These are phyloP conservation scores for Cosmia trapezina DNA, from an alignment of 2,888 invertebrate species.

Conservation along the genomic window DNA sequence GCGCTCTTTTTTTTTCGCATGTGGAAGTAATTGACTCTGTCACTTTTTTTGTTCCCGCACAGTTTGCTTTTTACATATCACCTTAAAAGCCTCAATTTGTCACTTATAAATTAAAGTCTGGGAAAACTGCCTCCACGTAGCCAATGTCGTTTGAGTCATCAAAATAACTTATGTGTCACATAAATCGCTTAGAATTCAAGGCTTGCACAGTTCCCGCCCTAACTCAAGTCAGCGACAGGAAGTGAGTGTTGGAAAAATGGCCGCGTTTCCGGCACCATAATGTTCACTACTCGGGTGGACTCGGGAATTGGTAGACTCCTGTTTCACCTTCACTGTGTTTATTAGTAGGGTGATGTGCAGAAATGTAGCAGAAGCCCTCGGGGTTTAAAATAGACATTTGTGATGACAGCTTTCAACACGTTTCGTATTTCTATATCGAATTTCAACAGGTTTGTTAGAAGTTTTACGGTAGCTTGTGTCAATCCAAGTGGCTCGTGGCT, in stretches of 20 bases:
- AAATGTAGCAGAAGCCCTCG: background rate
- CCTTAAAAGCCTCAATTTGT: conserved; percentile 33
- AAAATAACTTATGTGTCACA: conserved; percentile 51
- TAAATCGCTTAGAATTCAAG: conserved; percentile 57
- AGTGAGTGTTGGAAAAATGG: conserved; percentile 78
- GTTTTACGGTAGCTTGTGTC: background rate
- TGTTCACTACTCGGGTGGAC: conserved; percentile 58
- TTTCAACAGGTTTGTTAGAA: background rate
- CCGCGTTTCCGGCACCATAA: conserved; percentile 75
- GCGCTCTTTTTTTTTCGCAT: too few relatives aligned
- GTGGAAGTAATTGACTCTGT: too few relatives aligned
- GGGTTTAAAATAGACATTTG: too few relatives aligned
- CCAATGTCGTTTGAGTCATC: conserved; percentile 37
- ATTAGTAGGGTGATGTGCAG: conserved; percentile 9
- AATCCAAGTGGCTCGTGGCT: background rate
- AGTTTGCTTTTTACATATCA: too few relatives aligned
- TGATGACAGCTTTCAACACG: background rate
- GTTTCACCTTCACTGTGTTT: conserved; percentile 37
- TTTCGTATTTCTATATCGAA: background rate
- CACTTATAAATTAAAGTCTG: conserved; percentile 40
- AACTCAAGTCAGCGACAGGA: conserved; percentile 72
- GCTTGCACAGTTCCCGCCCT: conserved; percentile 55
- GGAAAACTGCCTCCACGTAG: conserved; percentile 32
- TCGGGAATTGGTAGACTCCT: conserved; percentile 37
- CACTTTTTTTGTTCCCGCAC: too few relatives aligned